phyloP scores from a whole-genome alignment of 2,888 invertebrate species.

The Dasypolia templi region DNA sequence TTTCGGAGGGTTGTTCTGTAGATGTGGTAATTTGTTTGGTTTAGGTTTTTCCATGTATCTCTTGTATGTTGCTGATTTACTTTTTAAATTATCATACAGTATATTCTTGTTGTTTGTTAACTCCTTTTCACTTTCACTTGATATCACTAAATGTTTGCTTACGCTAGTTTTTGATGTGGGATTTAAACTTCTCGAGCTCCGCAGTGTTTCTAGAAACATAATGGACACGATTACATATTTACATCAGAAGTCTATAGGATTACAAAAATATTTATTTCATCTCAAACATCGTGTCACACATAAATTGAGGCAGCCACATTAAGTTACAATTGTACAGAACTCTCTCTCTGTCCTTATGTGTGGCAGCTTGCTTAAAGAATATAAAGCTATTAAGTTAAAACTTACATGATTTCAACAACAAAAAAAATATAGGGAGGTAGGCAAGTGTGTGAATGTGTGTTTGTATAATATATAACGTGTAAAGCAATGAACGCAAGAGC shows the following conservation, averaged over 20 bases:
- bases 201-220: conserved; percentile 71
- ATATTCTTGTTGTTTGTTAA: conserved; percentile 70
- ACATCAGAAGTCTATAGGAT: not conserved
- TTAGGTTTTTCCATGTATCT: conserved; percentile 67
- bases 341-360: not conserved
- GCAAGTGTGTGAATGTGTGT: not conserved
- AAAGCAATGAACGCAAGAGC: too few species aligned
- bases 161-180: conserved; percentile 72
- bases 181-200: conserved; percentile 66
- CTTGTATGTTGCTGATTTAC: conserved; percentile 52
- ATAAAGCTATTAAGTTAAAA: not conserved
- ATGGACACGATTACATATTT: conserved; percentile 10
- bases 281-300: not conserved
- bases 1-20: conserved; percentile 64
- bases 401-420: too few species aligned
- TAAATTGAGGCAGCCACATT: not conserved
- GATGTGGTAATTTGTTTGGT: conserved; percentile 57
- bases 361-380: not conserved
- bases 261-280: not conserved
- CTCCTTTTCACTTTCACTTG: conserved; percentile 76
- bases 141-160: conserved; percentile 73
- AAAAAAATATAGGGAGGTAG: too few species aligned
- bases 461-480: not conserved
- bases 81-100: conserved; percentile 64
- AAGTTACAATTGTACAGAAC: not conserved